Conservation (phyloP, 2,113 vertebrate species). For the Microcebus tavaratra region DNA sequence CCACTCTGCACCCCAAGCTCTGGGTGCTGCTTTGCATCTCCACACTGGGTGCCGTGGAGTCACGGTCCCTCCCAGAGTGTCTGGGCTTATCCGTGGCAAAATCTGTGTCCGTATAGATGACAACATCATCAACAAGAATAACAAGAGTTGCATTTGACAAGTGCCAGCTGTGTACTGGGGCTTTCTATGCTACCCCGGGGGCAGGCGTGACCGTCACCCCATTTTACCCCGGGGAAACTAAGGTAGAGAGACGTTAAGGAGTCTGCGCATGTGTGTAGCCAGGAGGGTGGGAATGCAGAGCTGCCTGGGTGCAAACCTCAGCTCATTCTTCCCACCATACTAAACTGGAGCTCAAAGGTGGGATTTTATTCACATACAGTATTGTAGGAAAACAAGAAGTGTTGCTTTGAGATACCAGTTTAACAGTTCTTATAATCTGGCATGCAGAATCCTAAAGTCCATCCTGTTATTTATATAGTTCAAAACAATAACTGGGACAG, state of each 20-base stretch:
- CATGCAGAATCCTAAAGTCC: neutral
- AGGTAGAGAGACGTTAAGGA: neutral
- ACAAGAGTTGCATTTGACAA: neutral
- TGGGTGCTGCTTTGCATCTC: fast-evolving
- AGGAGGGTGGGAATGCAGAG: no score
- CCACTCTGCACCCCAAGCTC: fast-evolving
- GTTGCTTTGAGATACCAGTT: neutral
- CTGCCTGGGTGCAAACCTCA: neutral
- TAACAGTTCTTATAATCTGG: neutral
- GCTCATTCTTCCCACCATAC: no score
- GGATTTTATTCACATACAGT: fast-evolving
- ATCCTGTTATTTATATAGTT: neutral
- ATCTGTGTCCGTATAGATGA: fast-evolving
- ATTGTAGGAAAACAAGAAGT: neutral
- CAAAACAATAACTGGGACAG: neutral
- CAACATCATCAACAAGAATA: no score
- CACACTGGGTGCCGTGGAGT: fast-evolving
- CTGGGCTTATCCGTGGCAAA: neutral
- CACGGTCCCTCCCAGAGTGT: neutral
- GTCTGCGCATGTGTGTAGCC: fast-evolving
- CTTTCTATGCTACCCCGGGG: neutral
- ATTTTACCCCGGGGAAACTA: neutral
- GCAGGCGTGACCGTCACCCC: neutral
- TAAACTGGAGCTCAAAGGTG: fast-evolving
- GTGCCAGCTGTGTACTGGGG: neutral